Evolutionary conservation across 2,888 invertebrate genomes (phyloP), one percentile per base, ranked within the genome.

Genomic region (Coleophora flavipennella): DNA sequence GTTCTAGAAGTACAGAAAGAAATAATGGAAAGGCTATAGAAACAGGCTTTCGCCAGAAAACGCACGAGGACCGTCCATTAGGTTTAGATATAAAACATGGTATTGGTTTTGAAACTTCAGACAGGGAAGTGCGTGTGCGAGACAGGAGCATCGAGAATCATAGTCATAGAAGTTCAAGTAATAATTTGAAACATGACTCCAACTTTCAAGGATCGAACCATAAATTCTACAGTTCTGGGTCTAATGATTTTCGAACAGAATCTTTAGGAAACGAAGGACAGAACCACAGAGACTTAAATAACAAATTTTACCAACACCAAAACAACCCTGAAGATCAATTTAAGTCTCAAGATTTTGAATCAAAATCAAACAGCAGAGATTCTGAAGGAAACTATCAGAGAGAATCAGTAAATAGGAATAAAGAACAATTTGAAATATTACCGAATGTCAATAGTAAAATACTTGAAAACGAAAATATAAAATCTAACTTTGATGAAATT

Each of bases 351-450:
- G 20, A 20, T 6, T 3, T 20, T 20, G 20, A 20, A 20, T 6
- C 20, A 20, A 6, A 20, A 20, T 20, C 20, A 20, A 20, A 20
- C 20, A 6, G 6, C 3, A 20, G 6, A 20, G 3, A 20, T 20
- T 20, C 20, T n/a, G 33, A 25, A 34, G 25, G n/a, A 1, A 9
- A 34, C 11, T 9, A 34, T 4, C 34, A 35, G 6, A 9, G 4
- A 35, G 13, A 35, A 3, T 7, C 20, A 14, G 14, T 1, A 13
- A 36, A 36, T 29, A 36, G 28, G 13, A 13, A 36, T 20, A 36
- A 36, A 20, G 20, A 31, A 1, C 14, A 36, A 31, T 31, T 36
- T 20, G 36, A 36, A 31, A 31, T 31, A n/a, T 11, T 36, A 8
- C 31, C 36, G 10, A n/a, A 20, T 11, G 25, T 2, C 8, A 14